Conservation (phyloP, 2,113 vertebrate genomes). For the Ciconia maguari region DNA sequence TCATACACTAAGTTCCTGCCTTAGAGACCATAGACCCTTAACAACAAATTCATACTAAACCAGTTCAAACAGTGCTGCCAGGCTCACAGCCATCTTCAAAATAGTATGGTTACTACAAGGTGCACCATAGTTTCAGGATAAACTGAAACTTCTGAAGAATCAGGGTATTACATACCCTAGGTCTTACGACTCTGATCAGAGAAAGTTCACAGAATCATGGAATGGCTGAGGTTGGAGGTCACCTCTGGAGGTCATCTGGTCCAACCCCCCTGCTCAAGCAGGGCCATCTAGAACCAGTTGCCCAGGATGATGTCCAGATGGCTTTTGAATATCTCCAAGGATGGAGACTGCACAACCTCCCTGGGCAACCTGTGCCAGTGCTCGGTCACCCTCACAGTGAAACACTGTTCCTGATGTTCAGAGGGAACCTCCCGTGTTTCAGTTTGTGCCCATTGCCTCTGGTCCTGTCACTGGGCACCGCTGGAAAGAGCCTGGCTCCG, state of each 20-base stretch:
- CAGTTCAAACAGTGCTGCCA: neutral
- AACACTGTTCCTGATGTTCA: neutral
- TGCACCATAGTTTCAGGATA: neutral
- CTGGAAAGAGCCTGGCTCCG: neutral
- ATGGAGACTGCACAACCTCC: neutral
- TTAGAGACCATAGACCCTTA: neutral
- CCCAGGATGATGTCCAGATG: neutral
- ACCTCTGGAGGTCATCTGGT: neutral
- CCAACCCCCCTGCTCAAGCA: neutral
- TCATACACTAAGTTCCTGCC: neutral
- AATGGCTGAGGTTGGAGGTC: neutral
- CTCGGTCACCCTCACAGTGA: fast-evolving
- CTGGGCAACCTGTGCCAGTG: neutral
- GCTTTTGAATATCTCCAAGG: neutral
- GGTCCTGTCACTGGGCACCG: neutral
- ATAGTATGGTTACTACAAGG: neutral
- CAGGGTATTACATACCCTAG: neutral
- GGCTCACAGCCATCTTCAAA: neutral
- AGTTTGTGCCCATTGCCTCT: neutral
- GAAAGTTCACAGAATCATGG: neutral
- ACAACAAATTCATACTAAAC: neutral
- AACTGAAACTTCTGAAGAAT: neutral
- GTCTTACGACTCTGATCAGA: neutral
- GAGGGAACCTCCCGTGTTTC: neutral
- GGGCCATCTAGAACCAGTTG: fast-evolving